phyloP scores from a whole-genome alignment of 1,140 invertebrate species.

The Nylanderia fulva region DNA sequence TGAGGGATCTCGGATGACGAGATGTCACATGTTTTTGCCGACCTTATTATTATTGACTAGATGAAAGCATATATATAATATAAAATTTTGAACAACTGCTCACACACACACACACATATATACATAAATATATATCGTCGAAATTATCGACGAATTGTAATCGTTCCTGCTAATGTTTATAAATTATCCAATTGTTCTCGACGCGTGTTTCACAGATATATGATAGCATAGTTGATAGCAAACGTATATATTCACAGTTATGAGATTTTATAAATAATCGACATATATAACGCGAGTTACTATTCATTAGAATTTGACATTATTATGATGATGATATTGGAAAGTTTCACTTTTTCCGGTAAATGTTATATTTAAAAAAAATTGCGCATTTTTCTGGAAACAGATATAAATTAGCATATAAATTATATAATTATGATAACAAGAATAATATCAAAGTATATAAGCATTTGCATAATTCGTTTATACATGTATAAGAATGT shows the following conservation, averaged over 20 bases:
- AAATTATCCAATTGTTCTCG: conserved; percentile 37
- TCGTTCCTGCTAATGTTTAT: conserved; percentile 41
- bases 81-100: conserved; percentile 33
- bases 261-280: conserved; percentile 18
- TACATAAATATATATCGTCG: too few relatives aligned
- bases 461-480: too few relatives aligned
- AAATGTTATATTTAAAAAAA: neutral
- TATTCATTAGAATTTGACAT: conserved; percentile 18
- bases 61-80: neutral
- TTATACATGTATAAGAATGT: neutral
- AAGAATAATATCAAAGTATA: too few relatives aligned
- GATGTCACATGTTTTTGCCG: conserved; percentile 13
- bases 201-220: neutral
- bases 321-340: neutral
- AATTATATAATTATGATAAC: too few relatives aligned
- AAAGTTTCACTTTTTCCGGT: neutral
- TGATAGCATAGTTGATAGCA: conserved; percentile 5
- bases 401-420: neutral
- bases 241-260: conserved; percentile 7
- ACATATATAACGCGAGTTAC: conserved; percentile 6
- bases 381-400: neutral
- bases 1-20: neutral
- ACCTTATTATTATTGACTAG: conserved; percentile 30
- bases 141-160: neutral
- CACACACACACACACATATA: too few relatives aligned